Base-by-base conservation (phyloP, 2,113 vertebrate genomes). In the Corythornis cristatus region DNA sequence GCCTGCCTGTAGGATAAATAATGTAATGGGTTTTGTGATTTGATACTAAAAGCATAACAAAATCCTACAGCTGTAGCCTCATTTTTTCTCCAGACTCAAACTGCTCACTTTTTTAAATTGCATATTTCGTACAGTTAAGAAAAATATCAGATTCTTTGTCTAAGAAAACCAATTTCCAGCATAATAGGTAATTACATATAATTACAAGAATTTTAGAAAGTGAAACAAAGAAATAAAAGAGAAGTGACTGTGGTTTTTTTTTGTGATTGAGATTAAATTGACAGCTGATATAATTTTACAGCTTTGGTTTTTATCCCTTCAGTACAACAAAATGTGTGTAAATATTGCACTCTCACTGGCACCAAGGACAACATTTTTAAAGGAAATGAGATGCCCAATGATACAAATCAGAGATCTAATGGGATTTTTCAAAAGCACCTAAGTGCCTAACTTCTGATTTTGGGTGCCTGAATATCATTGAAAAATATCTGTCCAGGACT, bases 1-100 rank as follows among this genome's bases (percentile, higher is more conserved):
- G 87, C 88, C 94, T 95, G 97, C 97, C 97, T 98, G 96, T 98
- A 97, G 97, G 96, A 97, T 93, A 98, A 98, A 98, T 98, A 97
- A 96, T 97, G 96, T 96, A 97, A 97, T 97, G 97, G 88, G 85
- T 94, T 98, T 97, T 98, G 96, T 96, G 97, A 98, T 97, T 97
- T 97, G 96, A 93, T 97, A 97, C 94, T 97, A 97, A 97, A 97
- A 97, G 89, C 95, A 96, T 93, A 97, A 96, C 94, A 97, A 97
- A 98, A 98, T 96, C 86, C 89, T 97, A 97, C 96, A 97, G 96
- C 96, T 98, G 97, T 94, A 97, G 96, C 76, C 88, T 97, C 86
- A 72, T 96, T 98, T 97, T 50, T 97, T 97, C 88, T 97, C 86
- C 78, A 91, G 68, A 92, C 45, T 96, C 89, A 97, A 97, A 97